phyloP scores from a whole-genome alignment of 2,113 vertebrate species.

The Eurystomus gularis region DNA sequence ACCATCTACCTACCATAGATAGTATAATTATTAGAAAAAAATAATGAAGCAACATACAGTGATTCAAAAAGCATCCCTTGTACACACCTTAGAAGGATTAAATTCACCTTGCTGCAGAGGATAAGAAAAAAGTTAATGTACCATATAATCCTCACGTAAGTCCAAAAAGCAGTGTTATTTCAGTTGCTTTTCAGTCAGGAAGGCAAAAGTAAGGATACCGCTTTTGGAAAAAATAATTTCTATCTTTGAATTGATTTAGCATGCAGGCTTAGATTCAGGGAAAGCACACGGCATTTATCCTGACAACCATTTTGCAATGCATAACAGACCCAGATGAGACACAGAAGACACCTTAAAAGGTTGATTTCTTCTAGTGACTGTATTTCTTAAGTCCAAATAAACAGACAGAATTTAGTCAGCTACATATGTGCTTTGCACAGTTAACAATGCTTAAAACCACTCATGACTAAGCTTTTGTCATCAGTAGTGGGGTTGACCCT shows the following conservation, averaged over 20 bases:
- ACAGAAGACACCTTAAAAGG: background rate
- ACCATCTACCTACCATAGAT: background rate
- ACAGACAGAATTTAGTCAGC: background rate
- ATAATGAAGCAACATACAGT: background rate
- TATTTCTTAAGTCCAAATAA: background rate
- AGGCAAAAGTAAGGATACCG: background rate
- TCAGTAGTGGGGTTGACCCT: background rate
- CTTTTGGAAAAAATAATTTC: constrained; percentile 22
- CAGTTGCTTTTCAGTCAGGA: background rate
- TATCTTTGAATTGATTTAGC: constrained; percentile 12
- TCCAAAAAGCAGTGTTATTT: constrained; percentile 13
- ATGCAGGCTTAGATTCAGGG: background rate
- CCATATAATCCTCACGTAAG: background rate
- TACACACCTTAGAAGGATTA: background rate
- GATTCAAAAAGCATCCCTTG: background rate
- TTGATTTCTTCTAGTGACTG: background rate
- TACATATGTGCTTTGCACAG: background rate
- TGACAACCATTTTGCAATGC: background rate
- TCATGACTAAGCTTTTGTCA: background rate
- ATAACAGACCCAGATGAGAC: background rate
- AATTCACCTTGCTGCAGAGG: constrained; percentile 20
- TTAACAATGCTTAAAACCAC: background rate
- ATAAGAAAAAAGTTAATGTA: constrained; percentile 21
- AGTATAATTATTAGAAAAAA: background rate
- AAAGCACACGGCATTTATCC: background rate